phyloP scores from a whole-genome alignment of 2,888 invertebrate genomes.

The Acanthacorydalis orientalis region DNA sequence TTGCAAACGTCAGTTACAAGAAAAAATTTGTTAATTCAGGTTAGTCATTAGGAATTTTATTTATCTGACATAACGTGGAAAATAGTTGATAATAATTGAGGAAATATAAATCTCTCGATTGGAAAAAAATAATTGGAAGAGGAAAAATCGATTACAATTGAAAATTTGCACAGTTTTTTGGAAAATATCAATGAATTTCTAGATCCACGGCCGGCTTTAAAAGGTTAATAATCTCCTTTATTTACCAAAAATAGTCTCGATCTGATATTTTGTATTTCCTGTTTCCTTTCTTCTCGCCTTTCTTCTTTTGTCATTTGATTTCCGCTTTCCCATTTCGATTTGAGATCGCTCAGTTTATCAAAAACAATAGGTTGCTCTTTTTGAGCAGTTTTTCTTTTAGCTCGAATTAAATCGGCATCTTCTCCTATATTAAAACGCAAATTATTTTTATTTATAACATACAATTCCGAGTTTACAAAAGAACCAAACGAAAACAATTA shows the following conservation, averaged over 20 bases:
- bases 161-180: no score
- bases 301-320: conserved; percentile 37
- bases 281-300: conserved; percentile 65
- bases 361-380: conserved; percentile 65
- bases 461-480: not conserved
- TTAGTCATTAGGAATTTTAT: no score
- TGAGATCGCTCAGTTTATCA: conserved; percentile 70
- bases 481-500: conserved; percentile 7
- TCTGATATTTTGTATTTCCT: conserved; percentile 75
- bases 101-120: no score
- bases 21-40: no score
- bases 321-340: conserved; percentile 56
- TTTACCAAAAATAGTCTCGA: conserved; percentile 65
- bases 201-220: no score
- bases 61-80: no score
- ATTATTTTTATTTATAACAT: not conserved
- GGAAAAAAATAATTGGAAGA: no score
- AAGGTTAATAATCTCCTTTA: no score
- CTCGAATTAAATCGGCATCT: conserved; percentile 42
- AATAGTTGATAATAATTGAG: no score
- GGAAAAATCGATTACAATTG: no score
- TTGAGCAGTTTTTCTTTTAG: conserved; percentile 29
- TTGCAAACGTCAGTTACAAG: no score
- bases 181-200: no score
- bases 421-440: conserved; percentile 26